Percentiles rank a stretch among this genome's conserved stretches.
phyloP scores from a whole-genome alignment of 2,113 vertebrate genomes.

The Gasterosteus nipponicus region DNA sequence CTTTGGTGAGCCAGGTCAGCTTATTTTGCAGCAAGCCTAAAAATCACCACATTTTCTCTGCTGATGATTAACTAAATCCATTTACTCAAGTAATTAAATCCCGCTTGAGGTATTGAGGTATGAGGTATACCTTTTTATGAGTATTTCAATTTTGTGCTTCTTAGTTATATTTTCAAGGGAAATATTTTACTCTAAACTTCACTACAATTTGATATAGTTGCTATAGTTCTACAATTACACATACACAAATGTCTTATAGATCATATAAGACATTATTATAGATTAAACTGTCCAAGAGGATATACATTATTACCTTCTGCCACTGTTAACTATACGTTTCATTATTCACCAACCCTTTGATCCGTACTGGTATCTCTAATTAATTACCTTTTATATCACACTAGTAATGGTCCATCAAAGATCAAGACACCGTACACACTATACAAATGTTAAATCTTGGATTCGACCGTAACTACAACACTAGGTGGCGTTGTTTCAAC shows the following conservation, averaged over 20 bases:
- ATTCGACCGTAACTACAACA: background rate
- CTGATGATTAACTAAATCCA: background rate
- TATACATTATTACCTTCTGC: background rate
- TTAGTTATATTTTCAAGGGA: background rate
- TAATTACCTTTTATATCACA: background rate
- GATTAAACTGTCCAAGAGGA: background rate
- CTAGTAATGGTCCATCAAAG: background rate
- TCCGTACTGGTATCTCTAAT: background rate
- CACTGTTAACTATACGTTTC: background rate
- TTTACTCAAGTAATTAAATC: background rate
- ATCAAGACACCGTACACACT: background rate
- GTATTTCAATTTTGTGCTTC: background rate
- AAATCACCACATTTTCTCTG: background rate
- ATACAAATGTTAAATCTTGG: background rate
- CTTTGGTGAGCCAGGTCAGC: constrained; percentile 65
- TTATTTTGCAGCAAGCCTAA: background rate
- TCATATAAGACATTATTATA: background rate
- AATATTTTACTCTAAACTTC: background rate
- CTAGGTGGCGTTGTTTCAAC: constrained; percentile 45
- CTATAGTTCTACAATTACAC: background rate
- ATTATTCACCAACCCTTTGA: background rate
- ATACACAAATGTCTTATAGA: too few relatives aligned
- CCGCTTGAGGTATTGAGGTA: too few relatives aligned
- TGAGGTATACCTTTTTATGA: background rate
- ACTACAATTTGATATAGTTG: background rate